Percentiles rank a stretch among this genome's conserved stretches.
phyloP scores from a whole-genome alignment of 2,888 invertebrate genomes.

The Synanthedon formicaeformis region DNA sequence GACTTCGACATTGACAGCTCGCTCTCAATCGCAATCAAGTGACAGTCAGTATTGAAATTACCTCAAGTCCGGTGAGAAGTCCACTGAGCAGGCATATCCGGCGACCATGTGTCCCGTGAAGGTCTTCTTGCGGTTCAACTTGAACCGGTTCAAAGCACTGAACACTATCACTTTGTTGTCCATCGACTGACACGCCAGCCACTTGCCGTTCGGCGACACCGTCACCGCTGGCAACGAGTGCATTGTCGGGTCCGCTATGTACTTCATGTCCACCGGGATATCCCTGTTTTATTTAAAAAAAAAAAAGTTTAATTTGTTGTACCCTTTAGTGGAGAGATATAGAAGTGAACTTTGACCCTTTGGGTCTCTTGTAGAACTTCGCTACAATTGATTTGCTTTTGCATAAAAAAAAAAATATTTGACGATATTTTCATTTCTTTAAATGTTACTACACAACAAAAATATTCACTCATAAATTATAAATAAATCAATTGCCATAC shows the following conservation, averaged over 20 bases:
- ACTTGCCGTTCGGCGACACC: slow-evolving; percentile 95
- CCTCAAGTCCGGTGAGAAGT: slow-evolving; percentile 99
- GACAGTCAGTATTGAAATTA: slow-evolving; percentile 29
- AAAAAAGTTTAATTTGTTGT: no score
- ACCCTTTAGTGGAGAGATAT: no score
- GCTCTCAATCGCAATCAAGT: no score
- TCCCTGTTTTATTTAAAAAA: slow-evolving; percentile 63
- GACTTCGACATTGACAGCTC: no score
- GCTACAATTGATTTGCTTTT: no score
- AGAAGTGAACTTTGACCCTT: no score
- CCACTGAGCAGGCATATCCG: slow-evolving; percentile 96
- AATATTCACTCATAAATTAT: no score
- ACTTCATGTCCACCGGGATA: slow-evolving; percentile 99
- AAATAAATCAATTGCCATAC: no score
- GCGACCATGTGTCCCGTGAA: slow-evolving; percentile 99
- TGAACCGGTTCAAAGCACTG: slow-evolving; percentile 96
- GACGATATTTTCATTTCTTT: no score
- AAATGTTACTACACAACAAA: no score
- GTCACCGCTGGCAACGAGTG: slow-evolving; percentile 99
- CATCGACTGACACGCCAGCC: slow-evolving; percentile 99
- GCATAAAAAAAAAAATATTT: no score
- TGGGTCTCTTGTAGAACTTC: no score
- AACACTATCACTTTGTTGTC: slow-evolving; percentile 99
- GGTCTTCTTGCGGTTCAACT: slow-evolving; percentile 97
- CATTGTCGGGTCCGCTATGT: slow-evolving; percentile 99